These are phyloP conservation scores for Anoura caudifer DNA, from an alignment of 2,113 vertebrate species.

Conservation along the genomic window DNA sequence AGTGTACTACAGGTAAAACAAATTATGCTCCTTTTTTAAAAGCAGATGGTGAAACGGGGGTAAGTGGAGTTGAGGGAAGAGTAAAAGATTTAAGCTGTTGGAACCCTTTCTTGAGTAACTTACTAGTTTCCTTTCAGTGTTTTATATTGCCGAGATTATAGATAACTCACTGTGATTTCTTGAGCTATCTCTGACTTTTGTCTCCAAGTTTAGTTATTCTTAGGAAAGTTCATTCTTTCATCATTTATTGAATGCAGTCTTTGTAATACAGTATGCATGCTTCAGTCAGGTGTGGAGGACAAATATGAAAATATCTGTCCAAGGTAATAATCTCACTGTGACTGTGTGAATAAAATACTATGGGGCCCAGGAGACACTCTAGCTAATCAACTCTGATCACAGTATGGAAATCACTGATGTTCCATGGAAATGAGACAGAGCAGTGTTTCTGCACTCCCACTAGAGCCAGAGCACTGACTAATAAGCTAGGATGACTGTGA, in stretches of 20 bases:
- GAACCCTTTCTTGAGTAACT: neutral
- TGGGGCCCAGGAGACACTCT: neutral
- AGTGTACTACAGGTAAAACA: neutral
- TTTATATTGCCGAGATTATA: neutral
- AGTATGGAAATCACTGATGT: neutral
- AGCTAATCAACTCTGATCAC: neutral
- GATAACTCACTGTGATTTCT: neutral
- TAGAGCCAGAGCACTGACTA: neutral
- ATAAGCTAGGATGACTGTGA: neutral
- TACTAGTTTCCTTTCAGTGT: neutral
- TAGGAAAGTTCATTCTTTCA: neutral
- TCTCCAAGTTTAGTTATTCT: constrained; percentile 20
- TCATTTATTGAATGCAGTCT: neutral
- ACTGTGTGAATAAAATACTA: neutral
- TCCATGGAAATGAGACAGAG: constrained; percentile 8
- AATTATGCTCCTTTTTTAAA: neutral
- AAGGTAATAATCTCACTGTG: neutral
- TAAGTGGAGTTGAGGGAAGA: neutral
- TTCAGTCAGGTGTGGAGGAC: neutral
- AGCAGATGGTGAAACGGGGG: neutral
- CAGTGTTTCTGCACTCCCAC: neutral
- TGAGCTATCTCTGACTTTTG: neutral
- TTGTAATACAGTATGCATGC: neutral
- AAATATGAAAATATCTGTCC: neutral
- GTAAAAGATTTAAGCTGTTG: neutral